phyloP scores from a whole-genome alignment of 1,140 invertebrate species.

The Ceratosolen fusciceps region DNA sequence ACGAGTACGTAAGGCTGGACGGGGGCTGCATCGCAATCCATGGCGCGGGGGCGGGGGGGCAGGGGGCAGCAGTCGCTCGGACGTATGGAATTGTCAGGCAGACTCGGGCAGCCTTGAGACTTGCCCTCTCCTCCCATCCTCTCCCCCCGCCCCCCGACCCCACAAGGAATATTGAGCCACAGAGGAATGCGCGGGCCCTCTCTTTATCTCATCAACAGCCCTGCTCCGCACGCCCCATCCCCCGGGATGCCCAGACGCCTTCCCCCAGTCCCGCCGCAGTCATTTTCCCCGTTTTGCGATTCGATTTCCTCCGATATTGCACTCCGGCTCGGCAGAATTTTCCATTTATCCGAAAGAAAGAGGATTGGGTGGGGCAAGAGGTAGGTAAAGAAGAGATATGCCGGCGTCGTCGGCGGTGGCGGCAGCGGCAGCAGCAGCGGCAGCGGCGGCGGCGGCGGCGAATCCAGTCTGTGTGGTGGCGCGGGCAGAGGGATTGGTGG shows the following conservation, averaged over 20 bases:
- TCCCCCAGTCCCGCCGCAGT: slow-evolving; percentile 53
- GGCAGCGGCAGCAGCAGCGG: too few species aligned
- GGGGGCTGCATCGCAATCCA: too few species aligned
- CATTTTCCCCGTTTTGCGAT: slow-evolving; percentile 69
- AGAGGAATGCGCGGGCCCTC: slow-evolving; percentile 57
- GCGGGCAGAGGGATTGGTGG: too few species aligned
- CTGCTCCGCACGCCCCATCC: slow-evolving; percentile 32
- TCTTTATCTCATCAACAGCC: slow-evolving; percentile 36
- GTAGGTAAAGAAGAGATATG: too few species aligned
- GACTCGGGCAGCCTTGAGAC: background rate
- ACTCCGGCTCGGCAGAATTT: slow-evolving; percentile 60
- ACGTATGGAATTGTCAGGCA: slow-evolving; percentile 44
- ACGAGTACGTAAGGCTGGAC: too few species aligned
- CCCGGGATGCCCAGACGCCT: slow-evolving; percentile 50
- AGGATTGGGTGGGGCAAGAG: too few species aligned
- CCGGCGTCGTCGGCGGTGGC: too few species aligned
- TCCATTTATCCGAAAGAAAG: slow-evolving; percentile 59
- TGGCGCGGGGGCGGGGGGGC: background rate
- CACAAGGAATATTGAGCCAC: slow-evolving; percentile 62
- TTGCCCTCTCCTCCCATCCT: background rate
- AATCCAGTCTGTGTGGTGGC: too few species aligned
- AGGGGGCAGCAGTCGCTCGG: background rate
- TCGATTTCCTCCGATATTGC: slow-evolving; percentile 70
- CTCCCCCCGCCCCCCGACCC: too few species aligned
- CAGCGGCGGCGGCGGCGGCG: slow-evolving; percentile 28